Conservation (phyloP, 2,113 vertebrate genomes). For the Gallinago paraguaiae region DNA sequence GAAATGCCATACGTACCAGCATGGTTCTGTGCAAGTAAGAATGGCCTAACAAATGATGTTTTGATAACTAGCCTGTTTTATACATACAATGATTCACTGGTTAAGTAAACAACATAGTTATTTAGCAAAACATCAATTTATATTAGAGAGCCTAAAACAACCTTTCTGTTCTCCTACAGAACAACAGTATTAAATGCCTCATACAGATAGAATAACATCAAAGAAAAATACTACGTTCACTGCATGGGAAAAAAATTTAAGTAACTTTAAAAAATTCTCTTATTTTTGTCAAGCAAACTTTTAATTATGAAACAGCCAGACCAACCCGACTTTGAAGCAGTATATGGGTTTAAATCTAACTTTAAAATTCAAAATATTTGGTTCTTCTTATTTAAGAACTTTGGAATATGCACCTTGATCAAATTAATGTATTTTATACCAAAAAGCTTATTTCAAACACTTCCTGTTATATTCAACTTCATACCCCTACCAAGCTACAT, state of each 20-base stretch:
- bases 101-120: constrained; percentile 38
- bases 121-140: constrained; percentile 34
- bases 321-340: not conserved
- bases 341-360: not conserved
- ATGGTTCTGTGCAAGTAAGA: not conserved
- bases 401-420: not conserved
- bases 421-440: not conserved
- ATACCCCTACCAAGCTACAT: not conserved
- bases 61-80: constrained; percentile 36
- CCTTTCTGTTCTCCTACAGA: not conserved
- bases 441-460: not conserved
- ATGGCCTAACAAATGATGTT: not conserved
- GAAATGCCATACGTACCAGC: not conserved
- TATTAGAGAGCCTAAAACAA: constrained; percentile 35
- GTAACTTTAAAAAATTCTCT: not conserved
- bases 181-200: constrained; percentile 9
- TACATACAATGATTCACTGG: not conserved
- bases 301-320: not conserved
- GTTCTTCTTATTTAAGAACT: not conserved
- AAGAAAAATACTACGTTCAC: not conserved
- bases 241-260: not conserved
- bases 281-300: not conserved
- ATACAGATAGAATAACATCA: not conserved
- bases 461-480: not conserved
- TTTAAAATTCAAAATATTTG: not conserved